Base-by-base conservation (phyloP, 2,113 vertebrate genomes). In the Sapayoa aenigma region DNA sequence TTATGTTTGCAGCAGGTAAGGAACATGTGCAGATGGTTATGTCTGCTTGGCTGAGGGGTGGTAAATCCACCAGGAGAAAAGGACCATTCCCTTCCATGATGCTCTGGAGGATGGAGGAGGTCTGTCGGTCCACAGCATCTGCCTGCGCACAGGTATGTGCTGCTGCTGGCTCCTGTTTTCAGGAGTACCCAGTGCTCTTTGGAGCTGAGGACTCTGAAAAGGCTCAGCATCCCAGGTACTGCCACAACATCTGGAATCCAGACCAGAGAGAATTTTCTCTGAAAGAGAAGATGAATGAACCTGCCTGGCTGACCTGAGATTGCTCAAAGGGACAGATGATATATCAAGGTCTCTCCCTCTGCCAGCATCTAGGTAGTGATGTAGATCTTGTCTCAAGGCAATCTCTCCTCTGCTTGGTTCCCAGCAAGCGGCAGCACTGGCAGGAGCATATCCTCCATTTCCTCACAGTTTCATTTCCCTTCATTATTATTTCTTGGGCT, bases 231-330 rank as follows among this genome's bases (percentile, higher is more conserved):
- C 75, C 23, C 63, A 47, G 58, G 49, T 30, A 9, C 46, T 35
- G 63, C 55, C 80, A 27, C 3, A 0, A 72, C 95, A 96, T 96
- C 95, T 97, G 96, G 92, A 88, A 77, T 83, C 88, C 94, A 95
- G 94, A 88, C 46, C n/a, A 8, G 53, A 66, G 67, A 25, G 71
- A 41, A 58, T 79, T 28, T 69, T 25, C 79, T 53, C 67, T 3
- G 33, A 21, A 33, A 71, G 67, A 52, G 37, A 86, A 91, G 86
- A 95, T 66, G 68, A 24, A 92, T 96, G 96, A 37, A 81, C 68
- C 60, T 72, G 84, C 76, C 75, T 1, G 3, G 11, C 65, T 21
- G 84, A 35, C 67, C 91, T 39, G 65, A 28, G 84, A 3, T 8
- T 80, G 79, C 62, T 95, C 91, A 75, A 52, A 86, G 77, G 86